A percentile compares a stretch with the other conserved stretches of the same genome.
Conservation (phyloP, 2,797 vertebrate species). For the Pipistrellus nathusii region DNA sequence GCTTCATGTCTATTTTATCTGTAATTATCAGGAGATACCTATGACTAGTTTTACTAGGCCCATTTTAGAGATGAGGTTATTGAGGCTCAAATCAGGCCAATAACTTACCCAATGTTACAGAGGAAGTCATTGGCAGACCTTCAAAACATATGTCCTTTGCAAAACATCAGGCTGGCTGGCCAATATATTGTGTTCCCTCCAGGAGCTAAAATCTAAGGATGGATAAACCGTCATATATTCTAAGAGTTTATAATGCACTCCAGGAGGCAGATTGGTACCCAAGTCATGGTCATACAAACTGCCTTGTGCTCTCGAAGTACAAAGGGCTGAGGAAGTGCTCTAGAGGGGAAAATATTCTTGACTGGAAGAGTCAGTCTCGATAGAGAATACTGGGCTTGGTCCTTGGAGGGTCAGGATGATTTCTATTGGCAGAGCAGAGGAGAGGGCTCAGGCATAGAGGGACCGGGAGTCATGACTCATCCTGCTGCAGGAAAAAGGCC, state of each 20-base stretch:
- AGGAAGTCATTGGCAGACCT: neutral
- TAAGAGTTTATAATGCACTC: neutral
- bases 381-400: neutral
- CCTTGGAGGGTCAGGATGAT: neutral
- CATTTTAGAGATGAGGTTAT: neutral
- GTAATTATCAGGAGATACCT: neutral
- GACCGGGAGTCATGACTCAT: neutral
- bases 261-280: neutral
- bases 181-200: neutral
- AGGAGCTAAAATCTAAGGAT: neutral
- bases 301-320: neutral
- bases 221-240: neutral
- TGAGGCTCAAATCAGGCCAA: neutral
- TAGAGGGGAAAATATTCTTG: neutral
- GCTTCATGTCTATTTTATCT: neutral
- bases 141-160: neutral
- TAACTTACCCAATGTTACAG: neutral
- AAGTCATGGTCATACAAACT: neutral
- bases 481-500: neutral
- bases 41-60: neutral
- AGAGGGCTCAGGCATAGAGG: neutral
- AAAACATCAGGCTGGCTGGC: neutral
- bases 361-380: neutral
- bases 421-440: neutral
- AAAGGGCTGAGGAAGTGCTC: neutral